Base-by-base conservation (phyloP, 2,113 vertebrate species). In the Malurus melanocephalus region DNA sequence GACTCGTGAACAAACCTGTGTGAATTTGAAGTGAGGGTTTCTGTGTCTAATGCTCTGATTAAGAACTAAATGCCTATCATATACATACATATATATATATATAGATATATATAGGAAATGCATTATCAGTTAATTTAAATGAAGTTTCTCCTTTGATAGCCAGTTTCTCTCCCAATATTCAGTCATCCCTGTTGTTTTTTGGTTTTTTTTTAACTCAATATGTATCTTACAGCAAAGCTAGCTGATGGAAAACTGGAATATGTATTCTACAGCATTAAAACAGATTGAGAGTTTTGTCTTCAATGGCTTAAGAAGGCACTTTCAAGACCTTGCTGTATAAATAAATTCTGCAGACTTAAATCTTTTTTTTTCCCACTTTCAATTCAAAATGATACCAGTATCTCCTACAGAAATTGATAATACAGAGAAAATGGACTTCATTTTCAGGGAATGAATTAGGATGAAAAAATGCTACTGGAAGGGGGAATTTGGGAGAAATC, bases 331-430 rank as follows among this genome's bases (percentile, higher is more conserved):
- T 82, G 65, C 16, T 18, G 61, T 80, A 79, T 59, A 38, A 94
- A 76, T 87, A 93, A 87, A 79, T 56, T 78, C 33, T 80, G 9
- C 30, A 93, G 79, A 74, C 38, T 69, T 90, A 52, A 62, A 94
- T 46, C 21, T 48, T 87, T 89, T 62, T 89, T 61, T 64, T 78
- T 81, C 56, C 19, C 40, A 64, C 43, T 30, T 80, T 87, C 80
- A 85, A 59, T 87, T 76, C 80, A 85, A 91, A 93, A 82, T 45
- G 28, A 82, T 89, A 85, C 76, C 73, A 74, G 20, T 89, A 89
- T 94, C 88, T 95, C 64, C 79, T 81, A 33, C 43, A 87, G 81
- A 92, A 95, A 91, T 61, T 74, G 91, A 64, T 94, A 89, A 83
- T 78, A 49, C 27, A 28, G 74, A 86, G 74, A 69, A 91, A 74